Evolutionary conservation across 1,140 invertebrate species (phyloP), one percentile per base, ranked within the genome.

Genomic region (Gerris buenoi): DNA sequence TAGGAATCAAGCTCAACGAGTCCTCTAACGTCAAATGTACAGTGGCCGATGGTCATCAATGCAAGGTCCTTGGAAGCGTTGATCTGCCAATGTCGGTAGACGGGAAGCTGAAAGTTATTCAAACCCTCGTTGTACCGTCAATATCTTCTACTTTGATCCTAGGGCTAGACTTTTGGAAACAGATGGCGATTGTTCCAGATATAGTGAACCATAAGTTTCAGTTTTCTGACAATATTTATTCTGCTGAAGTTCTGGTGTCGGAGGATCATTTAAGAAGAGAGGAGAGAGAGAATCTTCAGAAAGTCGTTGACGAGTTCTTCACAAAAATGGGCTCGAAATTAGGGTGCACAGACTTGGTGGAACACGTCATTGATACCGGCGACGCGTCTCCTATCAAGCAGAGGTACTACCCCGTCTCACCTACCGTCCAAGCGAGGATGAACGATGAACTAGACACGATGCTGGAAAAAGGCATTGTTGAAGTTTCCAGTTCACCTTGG

Each of bases 401-500:
- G 28, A 57, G 69, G 18, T 66, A 69, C 23, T 68, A 71, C 27
- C 67, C 66, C 13, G 25, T 56, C 2, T 61, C 63, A 22, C 66
- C 66, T 0, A 27, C 25, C 2, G 64, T 68, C n/a, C 69, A 68
- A 28, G n/a, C 15, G 13, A 63, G 68, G 15, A 69, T 71, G 10
- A 59, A 70, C 28, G 27, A 70, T 2, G 68, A 74, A 59, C 66
- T 73, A 0, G 57, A 70, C 0, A 46, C 69, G 29, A 74, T 79
- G 74, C 58, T 79, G 1, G 25, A 68, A 14, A 65, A 73, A 2
- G 74, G 70, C 0, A 69, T 81, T 0, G 76, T 81, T 1, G 74
- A 78, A 69, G 76, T 76, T 0, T 76, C 76, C 3, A 70, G 72
- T 0, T 77, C 75, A 13, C 71, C 76, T 0, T 85, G 80, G 77